Evolutionary conservation across 2,888 invertebrate species (phyloP), one percentile per base, ranked within the genome.

Genomic region (Orthosia incerta): DNA sequence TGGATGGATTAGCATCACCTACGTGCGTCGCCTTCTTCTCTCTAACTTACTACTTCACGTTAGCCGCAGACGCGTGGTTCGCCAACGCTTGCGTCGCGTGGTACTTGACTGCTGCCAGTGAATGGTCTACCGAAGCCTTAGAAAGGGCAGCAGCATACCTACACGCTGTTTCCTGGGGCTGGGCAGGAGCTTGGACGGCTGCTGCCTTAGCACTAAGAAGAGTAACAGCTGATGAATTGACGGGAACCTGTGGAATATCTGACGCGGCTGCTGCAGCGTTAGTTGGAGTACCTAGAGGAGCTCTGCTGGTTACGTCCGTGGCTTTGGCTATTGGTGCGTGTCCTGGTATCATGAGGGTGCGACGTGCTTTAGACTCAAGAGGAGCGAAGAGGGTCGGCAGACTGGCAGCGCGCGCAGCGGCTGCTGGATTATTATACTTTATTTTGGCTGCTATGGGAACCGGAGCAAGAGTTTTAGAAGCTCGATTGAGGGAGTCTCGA

Each of bases 61-160:
- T 98, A 88, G 98, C 98, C 65, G 98, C 98, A 75, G 97, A 98
- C 88, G 97, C 98, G 76, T 98, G 99, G 99, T 99, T 99, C 97
- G 97, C 98, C 4, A 97, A 98, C 86, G 97, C 99, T 67, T 98
- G 98, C 78, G 97, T 98, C 64, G 98, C 99, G 72, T 99, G 99
- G 98, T 98, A 98, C 90, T 96, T 99, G 64, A 98, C 98, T 7
- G 98, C 99, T 0, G 98, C 98, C 60, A 98, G 98, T 91, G 98
- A 99, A 91, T 99, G 99, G 99, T 98, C 98, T 45, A 98, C 98
- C 74, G 99, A 99, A 94, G 98, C 99, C 3, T 97, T 99, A 68
- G 98, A 98, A 93, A 97, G 98, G 64, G 98, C 98, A 46, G 98
- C 98, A 0, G 98, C 98, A 23, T 98, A 98, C 88, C 97, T 99